phyloP scores from a whole-genome alignment of 2,113 vertebrate genomes.

The Callionymus lyra region DNA sequence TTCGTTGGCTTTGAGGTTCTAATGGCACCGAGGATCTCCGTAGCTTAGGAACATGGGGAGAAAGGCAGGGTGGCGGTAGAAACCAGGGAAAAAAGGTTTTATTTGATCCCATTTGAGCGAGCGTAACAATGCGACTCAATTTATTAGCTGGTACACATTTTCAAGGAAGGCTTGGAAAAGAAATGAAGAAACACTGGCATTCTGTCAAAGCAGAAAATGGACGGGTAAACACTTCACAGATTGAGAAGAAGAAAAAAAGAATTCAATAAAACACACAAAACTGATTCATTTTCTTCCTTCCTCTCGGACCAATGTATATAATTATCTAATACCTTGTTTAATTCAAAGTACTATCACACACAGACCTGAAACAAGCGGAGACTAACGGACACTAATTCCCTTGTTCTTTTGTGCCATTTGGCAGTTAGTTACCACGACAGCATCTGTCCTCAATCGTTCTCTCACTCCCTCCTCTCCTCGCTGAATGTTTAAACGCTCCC shows the following conservation, averaged over 20 bases:
- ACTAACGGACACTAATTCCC: constrained; percentile 29
- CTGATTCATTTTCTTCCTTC: constrained; percentile 11
- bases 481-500: constrained; percentile 20
- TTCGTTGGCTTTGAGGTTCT: too few relatives aligned
- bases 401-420: constrained; percentile 28
- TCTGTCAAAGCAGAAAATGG: too few relatives aligned
- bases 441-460: constrained; percentile 27
- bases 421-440: constrained; percentile 21
- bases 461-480: constrained; percentile 15
- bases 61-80: too few relatives aligned
- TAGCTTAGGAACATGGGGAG: too few relatives aligned
- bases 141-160: too few relatives aligned
- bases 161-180: too few relatives aligned
- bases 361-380: constrained; percentile 22
- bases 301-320: constrained; percentile 12
- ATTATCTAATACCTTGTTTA: constrained; percentile 15
- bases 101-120: too few relatives aligned
- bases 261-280: constrained; percentile 1
- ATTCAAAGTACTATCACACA: constrained; percentile 5
- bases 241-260: constrained; percentile 1
- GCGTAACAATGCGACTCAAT: too few relatives aligned
- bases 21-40: too few relatives aligned
- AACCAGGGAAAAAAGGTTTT: too few relatives aligned
- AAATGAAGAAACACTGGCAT: too few relatives aligned
- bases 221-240: neutral